A percentile compares a stretch with the other conserved stretches of the same genome.
phyloP scores from a whole-genome alignment of 1,140 invertebrate species.

The Uloborus diversus region DNA sequence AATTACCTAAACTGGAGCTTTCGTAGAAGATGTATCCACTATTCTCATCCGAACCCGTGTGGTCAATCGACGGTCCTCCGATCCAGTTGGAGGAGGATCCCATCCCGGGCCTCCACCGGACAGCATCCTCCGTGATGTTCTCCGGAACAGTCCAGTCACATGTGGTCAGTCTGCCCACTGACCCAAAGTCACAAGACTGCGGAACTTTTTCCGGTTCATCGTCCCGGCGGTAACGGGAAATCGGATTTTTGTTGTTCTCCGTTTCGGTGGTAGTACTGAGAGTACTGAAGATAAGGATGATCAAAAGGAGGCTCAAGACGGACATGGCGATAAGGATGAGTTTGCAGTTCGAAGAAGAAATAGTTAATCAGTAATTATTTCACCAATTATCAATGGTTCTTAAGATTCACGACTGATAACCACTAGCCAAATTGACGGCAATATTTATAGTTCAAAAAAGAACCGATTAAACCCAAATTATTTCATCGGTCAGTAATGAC shows the following conservation, averaged over 20 bases:
- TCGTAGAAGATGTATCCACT: constrained; percentile 74
- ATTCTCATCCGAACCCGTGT: constrained; percentile 66
- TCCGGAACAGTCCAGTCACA: constrained; percentile 54
- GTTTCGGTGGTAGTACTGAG: no score
- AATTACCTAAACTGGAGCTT: constrained; percentile 66
- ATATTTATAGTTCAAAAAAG: no score
- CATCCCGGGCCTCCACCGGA: constrained; percentile 48
- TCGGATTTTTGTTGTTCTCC: not conserved
- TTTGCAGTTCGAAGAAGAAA: no score
- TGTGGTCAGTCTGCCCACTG: constrained; percentile 29
- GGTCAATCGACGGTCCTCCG: constrained; percentile 71
- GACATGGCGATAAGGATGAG: no score
- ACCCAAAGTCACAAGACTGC: constrained; percentile 55
- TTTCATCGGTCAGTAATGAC: no score
- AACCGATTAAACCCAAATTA: no score
- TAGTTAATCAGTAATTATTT: no score
- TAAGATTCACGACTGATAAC: no score
- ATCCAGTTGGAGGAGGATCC: constrained; percentile 71
- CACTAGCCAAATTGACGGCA: no score
- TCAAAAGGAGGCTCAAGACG: no score
- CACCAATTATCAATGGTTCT: no score
- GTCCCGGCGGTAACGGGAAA: not conserved
- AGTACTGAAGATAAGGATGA: no score
- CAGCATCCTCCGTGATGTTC: not conserved
- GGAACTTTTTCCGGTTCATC: constrained; percentile 32